Conservation (phyloP, 2,797 vertebrate genomes). For the Enteromius anoplus region DNA sequence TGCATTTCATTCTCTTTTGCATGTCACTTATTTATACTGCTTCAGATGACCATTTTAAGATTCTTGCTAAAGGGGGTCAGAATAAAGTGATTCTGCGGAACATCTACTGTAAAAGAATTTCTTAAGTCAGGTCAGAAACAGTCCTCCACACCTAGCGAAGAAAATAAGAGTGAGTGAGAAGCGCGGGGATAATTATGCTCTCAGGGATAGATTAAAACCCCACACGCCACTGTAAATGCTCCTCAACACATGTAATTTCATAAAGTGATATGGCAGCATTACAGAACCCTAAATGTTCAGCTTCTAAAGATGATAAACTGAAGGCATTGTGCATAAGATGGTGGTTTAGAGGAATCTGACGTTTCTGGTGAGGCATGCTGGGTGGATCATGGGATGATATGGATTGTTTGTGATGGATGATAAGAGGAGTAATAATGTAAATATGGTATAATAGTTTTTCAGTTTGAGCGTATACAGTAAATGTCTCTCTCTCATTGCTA, state of each 20-base stretch:
- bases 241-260: slow-evolving; percentile 35
- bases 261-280: slow-evolving; percentile 37
- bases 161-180: slow-evolving; percentile 7
- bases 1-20: neutral
- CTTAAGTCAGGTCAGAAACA: neutral
- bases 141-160: neutral
- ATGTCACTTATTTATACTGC: neutral
- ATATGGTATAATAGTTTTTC: slow-evolving; percentile 21
- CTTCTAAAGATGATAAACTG: slow-evolving; percentile 21
- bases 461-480: slow-evolving; percentile 2
- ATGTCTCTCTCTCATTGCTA: slow-evolving; percentile 10
- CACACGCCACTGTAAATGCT: slow-evolving; percentile 28
- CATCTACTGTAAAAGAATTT: slow-evolving; percentile 3
- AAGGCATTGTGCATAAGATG: neutral
- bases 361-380: neutral
- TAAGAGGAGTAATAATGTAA: slow-evolving; percentile 30
- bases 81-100: slow-evolving; percentile 16
- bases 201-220: slow-evolving; percentile 39
- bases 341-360: neutral
- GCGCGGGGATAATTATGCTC: slow-evolving; percentile 28
- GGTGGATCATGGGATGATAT: slow-evolving; percentile 28
- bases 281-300: neutral
- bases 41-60: neutral
- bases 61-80: neutral
- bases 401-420: slow-evolving; percentile 17